A percentile compares a stretch with the other conserved stretches of the same genome.
phyloP scores from a whole-genome alignment of 2,888 invertebrate genomes.

The Scrobipalpa atriplicella region DNA sequence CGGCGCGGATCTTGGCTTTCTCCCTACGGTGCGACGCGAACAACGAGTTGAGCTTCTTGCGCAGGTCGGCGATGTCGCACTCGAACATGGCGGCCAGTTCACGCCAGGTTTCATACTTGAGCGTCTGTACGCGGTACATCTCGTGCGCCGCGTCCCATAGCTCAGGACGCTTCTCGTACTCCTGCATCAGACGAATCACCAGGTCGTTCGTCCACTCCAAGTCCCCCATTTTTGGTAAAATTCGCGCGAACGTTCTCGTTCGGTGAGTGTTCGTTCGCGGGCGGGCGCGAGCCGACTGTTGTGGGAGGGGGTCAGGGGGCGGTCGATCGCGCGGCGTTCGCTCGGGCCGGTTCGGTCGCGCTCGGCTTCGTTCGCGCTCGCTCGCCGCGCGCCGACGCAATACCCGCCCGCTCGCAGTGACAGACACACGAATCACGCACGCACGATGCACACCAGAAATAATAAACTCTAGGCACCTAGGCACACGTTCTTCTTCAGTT shows the following conservation, averaged over 20 bases:
- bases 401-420: conserved; percentile 22
- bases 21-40: conserved; percentile 73
- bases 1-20: conserved; percentile 60
- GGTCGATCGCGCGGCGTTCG: conserved; percentile 33
- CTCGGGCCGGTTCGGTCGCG: conserved; percentile 44
- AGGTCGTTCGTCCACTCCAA: conserved; percentile 64
- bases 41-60: conserved; percentile 71
- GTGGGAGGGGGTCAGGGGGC: conserved; percentile 31
- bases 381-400: conserved; percentile 29
- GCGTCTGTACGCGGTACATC: conserved; percentile 56
- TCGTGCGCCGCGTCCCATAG: conserved; percentile 63
- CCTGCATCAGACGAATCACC: conserved; percentile 57
- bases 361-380: conserved; percentile 48
- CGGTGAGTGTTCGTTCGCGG: conserved; percentile 55
- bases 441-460: background rate
- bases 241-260: conserved; percentile 37
- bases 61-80: conserved; percentile 63
- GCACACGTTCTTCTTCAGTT: no score
- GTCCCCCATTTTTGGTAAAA: conserved; percentile 51
- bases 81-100: conserved; percentile 59
- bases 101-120: conserved; percentile 67
- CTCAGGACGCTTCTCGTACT: conserved; percentile 56
- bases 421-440: background rate
- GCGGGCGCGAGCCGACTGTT: conserved; percentile 49
- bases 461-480: no score